Percentiles rank a stretch among this genome's conserved stretches.
These are phyloP conservation scores for Bombycilla garrulus DNA, from an alignment of 2,113 vertebrate species.

Conservation along the genomic window DNA sequence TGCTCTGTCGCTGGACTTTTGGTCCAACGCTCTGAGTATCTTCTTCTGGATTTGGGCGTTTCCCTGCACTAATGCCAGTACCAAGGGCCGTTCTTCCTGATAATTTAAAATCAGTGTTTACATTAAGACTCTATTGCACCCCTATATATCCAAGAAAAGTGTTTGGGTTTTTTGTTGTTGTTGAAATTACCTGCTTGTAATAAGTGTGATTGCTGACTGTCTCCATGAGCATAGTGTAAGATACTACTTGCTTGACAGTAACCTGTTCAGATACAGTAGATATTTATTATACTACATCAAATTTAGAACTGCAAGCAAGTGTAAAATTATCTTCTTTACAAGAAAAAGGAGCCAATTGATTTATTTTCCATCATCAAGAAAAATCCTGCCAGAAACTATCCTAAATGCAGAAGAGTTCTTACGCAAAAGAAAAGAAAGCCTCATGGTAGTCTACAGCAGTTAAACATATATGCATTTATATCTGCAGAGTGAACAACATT, in stretches of 20 bases:
- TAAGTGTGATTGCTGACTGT: slow-evolving; percentile 74
- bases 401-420: neutral
- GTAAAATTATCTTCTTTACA: neutral
- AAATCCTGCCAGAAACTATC: neutral
- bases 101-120: slow-evolving; percentile 52
- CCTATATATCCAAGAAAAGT: neutral
- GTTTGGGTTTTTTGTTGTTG: neutral
- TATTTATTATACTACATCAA: slow-evolving; percentile 15
- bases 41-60: slow-evolving; percentile 79
- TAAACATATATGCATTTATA: neutral
- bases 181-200: slow-evolving; percentile 76
- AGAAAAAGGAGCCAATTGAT: neutral
- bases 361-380: neutral
- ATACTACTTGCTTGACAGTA: slow-evolving; percentile 76
- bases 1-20: slow-evolving; percentile 81
- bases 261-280: slow-evolving; percentile 70
- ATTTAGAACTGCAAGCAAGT: neutral
- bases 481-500: neutral
- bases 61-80: slow-evolving; percentile 69
- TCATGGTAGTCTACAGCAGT: neutral
- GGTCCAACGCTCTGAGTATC: slow-evolving; percentile 72
- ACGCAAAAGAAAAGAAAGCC: neutral
- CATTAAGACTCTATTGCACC: slow-evolving; percentile 17
- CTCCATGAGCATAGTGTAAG: slow-evolving; percentile 75
- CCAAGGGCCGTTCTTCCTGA: slow-evolving; percentile 72